Conservation (phyloP, 92 coral and sea anemone genomes). For the Epizoanthus illoricatus region DNA sequence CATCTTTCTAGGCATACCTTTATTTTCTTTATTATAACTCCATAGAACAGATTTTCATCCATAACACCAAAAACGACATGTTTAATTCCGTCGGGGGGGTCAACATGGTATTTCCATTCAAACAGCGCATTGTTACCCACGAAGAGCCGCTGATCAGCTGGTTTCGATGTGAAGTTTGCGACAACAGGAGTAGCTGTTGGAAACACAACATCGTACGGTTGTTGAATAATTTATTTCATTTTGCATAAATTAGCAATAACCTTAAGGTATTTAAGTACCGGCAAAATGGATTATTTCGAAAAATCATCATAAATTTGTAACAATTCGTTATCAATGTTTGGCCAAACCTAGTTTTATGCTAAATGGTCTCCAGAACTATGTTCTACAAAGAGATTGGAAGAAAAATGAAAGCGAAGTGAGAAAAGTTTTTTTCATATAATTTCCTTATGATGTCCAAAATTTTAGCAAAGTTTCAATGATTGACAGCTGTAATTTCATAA, state of each 20-base stretch:
- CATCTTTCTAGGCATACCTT: background rate
- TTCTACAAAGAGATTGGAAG: no score
- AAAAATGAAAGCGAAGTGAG: no score
- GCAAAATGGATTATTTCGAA: no score
- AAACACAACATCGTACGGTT: background rate
- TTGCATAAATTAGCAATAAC: background rate
- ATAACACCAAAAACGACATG: constrained; percentile 25
- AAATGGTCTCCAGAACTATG: no score
- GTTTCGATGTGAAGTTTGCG: constrained; percentile 15
- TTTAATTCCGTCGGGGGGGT: constrained; percentile 17
- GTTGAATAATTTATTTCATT: background rate
- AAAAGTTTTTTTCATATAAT: no score
- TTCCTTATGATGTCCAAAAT: no score
- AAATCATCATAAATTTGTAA: no score
- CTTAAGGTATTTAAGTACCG: background rate
- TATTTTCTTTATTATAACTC: constrained; percentile 13
- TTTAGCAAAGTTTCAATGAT: no score
- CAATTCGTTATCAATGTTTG: no score
- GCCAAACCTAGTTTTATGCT: no score
- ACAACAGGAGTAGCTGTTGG: constrained; percentile 26
- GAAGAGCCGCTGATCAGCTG: constrained; percentile 21
- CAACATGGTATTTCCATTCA: constrained; percentile 25
- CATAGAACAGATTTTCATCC: background rate
- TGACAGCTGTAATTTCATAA: no score
- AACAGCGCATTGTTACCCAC: constrained; percentile 39